These are phyloP conservation scores for Periophthalmodon schlosseri DNA, from an alignment of 2,113 vertebrate species.

Conservation along the genomic window DNA sequence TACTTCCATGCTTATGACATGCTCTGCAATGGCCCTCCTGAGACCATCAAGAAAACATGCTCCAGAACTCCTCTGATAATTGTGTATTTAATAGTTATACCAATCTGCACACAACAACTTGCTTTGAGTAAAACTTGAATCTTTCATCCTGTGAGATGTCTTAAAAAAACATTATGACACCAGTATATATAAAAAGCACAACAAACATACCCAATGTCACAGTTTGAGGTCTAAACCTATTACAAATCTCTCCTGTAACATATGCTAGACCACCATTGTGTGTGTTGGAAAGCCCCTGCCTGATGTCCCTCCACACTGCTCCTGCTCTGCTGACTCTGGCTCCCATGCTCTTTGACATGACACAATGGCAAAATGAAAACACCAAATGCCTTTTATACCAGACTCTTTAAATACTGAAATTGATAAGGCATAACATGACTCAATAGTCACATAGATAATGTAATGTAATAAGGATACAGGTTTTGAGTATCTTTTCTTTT, in stretches of 20 bases:
- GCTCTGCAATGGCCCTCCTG: neutral
- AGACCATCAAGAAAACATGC: neutral
- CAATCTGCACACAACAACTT: neutral
- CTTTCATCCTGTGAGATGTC: neutral
- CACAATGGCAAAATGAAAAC: conserved; percentile 44
- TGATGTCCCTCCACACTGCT: conserved; percentile 43
- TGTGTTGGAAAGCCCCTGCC: conserved; percentile 69
- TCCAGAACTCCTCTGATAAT: neutral
- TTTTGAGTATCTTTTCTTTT: conserved; percentile 7
- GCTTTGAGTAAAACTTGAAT: neutral
- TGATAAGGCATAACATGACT: neutral
- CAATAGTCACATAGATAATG: neutral
- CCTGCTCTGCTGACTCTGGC: conserved; percentile 60
- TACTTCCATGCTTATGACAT: neutral
- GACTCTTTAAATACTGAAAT: neutral
- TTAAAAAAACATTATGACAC: conserved; percentile 24
- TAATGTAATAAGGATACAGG: neutral
- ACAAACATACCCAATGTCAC: neutral
- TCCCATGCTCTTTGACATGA: conserved; percentile 78
- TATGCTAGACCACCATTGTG: conserved; percentile 24
- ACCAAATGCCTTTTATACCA: neutral
- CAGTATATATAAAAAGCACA: conserved; percentile 18
- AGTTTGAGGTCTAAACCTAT: conserved; percentile 1
- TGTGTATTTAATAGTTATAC: neutral
- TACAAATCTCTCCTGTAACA: conserved; percentile 24